Evolutionary conservation across 2,888 invertebrate genomes (phyloP).

Genomic region (Pocota personata): DNA sequence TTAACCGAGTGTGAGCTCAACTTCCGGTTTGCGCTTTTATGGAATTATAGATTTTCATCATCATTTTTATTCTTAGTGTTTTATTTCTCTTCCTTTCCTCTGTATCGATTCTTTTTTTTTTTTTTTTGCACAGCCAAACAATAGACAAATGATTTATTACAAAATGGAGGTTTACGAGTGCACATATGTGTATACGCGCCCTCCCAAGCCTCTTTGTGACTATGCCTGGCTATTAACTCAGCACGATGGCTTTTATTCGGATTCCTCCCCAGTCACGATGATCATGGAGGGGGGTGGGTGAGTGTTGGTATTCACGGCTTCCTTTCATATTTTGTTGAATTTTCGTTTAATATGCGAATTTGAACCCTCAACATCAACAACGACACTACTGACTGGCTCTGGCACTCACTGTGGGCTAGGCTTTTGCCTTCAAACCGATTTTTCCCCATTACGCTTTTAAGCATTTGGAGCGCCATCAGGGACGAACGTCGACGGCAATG

Average conservation of each 20-base stretch:
- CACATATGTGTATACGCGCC: conserved; percentile 57
- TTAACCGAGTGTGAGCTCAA: conserved; percentile 29
- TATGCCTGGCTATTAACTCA: conserved; percentile 37
- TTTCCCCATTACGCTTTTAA: conserved; percentile 71
- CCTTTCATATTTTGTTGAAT: conserved; percentile 66
- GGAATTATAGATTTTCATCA: conserved; percentile 71
- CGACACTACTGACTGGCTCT: conserved; percentile 23
- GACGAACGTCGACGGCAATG: conserved; percentile 17
- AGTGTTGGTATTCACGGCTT: conserved; percentile 3
- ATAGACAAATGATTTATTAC: conserved; percentile 74
- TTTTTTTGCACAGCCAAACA: conserved; percentile 54
- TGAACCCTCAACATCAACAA: conserved; percentile 29
- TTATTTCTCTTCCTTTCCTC: conserved; percentile 1
- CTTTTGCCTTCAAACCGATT: conserved; percentile 67
- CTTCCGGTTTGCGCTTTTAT: conserved; percentile 71
- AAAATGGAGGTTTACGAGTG: conserved; percentile 72
- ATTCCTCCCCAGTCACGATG: background rate
- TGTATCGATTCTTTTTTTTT: background rate
- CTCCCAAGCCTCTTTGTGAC: conserved; percentile 12
- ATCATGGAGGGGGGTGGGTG: background rate
- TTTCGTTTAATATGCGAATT: conserved; percentile 73
- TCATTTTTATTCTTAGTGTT: conserved; percentile 35
- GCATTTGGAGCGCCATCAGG: conserved; percentile 63
- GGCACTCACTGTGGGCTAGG: conserved; percentile 58
- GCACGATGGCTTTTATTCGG: conserved; percentile 37